Evolutionary conservation across 64 coral and sea anemone species (phyloP).

Genomic region (Porites australiensis): DNA sequence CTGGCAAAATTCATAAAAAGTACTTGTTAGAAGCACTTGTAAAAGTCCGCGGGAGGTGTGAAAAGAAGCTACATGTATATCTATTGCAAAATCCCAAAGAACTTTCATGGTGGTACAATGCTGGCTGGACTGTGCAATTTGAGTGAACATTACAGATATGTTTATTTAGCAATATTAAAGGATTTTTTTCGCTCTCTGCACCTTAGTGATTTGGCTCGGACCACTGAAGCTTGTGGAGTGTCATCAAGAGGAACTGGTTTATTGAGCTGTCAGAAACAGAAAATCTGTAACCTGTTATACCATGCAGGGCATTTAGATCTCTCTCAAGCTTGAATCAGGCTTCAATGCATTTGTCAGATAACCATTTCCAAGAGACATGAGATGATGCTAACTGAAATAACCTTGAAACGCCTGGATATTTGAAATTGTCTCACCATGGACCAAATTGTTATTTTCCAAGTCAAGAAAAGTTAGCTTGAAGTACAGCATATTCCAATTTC

Average conservation of each 20-base stretch:
- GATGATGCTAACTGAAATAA: neutral
- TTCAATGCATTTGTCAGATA: too few species aligned
- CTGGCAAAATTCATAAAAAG: constrained; percentile 52
- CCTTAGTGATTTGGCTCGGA: too few species aligned
- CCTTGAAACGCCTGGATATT: neutral
- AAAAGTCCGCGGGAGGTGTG: constrained; percentile 44
- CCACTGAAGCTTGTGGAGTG: too few species aligned
- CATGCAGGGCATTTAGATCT: too few species aligned
- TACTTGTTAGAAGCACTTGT: constrained; percentile 17
- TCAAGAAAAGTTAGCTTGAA: neutral
- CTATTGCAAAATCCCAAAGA: constrained; percentile 58
- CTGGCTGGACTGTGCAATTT: constrained; percentile 62
- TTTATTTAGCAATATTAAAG: constrained; percentile 29
- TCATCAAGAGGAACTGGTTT: too few species aligned
- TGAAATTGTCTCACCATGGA: neutral
- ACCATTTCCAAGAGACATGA: neutral
- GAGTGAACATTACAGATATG: constrained; percentile 50
- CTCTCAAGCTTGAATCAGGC: too few species aligned
- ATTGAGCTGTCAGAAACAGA: too few species aligned
- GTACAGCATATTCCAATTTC: neutral
- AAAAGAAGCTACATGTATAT: constrained; percentile 46
- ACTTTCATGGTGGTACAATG: constrained; percentile 47
- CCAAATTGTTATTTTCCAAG: neutral
- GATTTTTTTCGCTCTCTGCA: neutral
- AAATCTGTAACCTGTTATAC: too few species aligned